phyloP scores from a whole-genome alignment of 2,888 invertebrate genomes.

The Cactoblastis cactorum region DNA sequence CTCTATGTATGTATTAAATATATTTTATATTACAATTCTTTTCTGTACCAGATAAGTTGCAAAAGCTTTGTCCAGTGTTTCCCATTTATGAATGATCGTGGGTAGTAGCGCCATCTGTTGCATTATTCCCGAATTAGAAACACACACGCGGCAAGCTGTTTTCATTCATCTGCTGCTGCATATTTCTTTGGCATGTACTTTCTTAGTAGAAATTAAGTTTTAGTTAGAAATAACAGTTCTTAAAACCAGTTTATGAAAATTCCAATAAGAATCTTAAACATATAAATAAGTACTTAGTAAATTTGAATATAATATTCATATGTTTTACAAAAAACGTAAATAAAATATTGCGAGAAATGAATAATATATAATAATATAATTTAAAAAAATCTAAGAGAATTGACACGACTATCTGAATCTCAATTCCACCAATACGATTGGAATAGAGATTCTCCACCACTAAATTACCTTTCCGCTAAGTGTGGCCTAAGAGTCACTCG shows the following conservation, averaged over 20 bases:
- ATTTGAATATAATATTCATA: neutral
- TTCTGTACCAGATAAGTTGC: too few relatives aligned
- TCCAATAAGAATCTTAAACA: neutral
- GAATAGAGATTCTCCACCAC: too few relatives aligned
- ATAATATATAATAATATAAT: too few relatives aligned
- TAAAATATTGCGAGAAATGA: too few relatives aligned
- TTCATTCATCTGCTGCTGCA: neutral
- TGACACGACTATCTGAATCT: too few relatives aligned
- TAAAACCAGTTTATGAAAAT: neutral
- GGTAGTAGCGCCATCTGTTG: constrained; percentile 39
- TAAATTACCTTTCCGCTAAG: too few relatives aligned
- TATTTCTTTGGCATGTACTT: neutral
- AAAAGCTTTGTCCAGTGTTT: too few relatives aligned
- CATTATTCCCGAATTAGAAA: constrained; percentile 26
- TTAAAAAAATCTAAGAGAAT: too few relatives aligned
- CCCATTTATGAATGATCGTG: neutral
- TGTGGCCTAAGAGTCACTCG: too few relatives aligned
- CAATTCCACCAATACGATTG: too few relatives aligned
- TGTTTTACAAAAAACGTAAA: too few relatives aligned
- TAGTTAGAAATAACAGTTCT: neutral
- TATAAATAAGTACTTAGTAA: neutral
- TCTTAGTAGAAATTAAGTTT: neutral
- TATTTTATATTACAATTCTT: neutral
- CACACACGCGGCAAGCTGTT: constrained; percentile 12
- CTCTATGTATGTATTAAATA: too few relatives aligned